Base-by-base conservation (phyloP, 2,797 vertebrate genomes). In the Carapus acus region DNA sequence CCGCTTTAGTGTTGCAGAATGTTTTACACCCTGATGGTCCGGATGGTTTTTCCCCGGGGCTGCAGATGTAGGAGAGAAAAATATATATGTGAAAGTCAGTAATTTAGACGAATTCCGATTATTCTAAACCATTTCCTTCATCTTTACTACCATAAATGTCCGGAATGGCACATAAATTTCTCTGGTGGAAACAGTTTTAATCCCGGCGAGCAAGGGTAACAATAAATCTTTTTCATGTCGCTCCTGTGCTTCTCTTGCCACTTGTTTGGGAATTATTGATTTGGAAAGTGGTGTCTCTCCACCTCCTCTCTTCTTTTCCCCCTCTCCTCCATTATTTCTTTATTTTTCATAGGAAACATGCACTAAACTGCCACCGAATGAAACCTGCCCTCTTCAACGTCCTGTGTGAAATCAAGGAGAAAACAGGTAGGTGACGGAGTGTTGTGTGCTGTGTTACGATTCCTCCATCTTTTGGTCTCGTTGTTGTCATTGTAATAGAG, bases 351-450 rank as follows among this genome's bases (percentile, higher is more conserved):
- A 98, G 96, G 89, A 98, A 98, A 90, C 96, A 98, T 71, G 96
- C 96, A 80, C 87, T 98, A 83, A 98, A 97, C 89, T 98, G 94
- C 88, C 96, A 98, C 90, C 89, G 96, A 88, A 98, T 98, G 96
- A 98, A 98, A 88, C 96, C 96, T 15, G 96, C 96, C 44, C 94
- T 98, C 84, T 98, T 98, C 89, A 98, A 97, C 69, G 95, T 98
- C 76, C 89, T 98, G 84, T 98, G 94, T 86, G 96, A 98, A 90
- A 98, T 98, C 79, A 98, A 98, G 86, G 96, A 98, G 65, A 98
- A 98, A 88, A 98, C 96, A 91, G 96, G 96, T 97, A 90, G 85
- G 81, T 53, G 39, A 18, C 43, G 31, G 36, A 46, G 53, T 41
- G 7, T 39, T 16, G 24, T 19, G 9, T 62, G 24, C 9, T 4